Evolutionary conservation across 2,888 invertebrate species (phyloP), one percentile per base, ranked within the genome.

Genomic region (Drosophila falleni): DNA sequence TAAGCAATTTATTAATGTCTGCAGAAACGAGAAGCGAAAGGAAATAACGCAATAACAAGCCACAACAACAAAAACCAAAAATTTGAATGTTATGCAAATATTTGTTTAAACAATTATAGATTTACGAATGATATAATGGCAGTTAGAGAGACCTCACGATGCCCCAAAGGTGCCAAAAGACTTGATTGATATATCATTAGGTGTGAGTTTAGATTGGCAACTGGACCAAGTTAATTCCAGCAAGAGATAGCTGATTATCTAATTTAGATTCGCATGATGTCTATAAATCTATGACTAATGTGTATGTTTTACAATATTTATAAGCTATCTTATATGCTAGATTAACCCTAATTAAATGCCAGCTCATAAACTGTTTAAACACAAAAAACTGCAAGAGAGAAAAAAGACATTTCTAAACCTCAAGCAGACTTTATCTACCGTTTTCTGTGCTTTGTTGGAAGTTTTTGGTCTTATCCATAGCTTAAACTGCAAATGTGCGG

Each of bases 11-110:
- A 73, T 73, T 58, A 62, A 16, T 44, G 72, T 64, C 71, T 39
- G 23, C 29, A 37, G 26, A 44, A 42, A 47, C 31, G 42, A 31
- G 19, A 46, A 46, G 23, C 35, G 49, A 62, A 70, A 56, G 56
- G 35, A 46, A 35, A 74, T 47, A 56, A 49, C 59, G 49, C 19
- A 23, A 23, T 3, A 73, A 67, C 23, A 42, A 44, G 29, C 53
- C 35, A 56, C 11, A 10, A 13, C 13, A 54, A 23, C 23, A 23
- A 23, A 6, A 29, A 6, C 29, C 23, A 23, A 35, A 60, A 37
- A 53, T 47, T 53, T 51, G 47, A 51, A 56, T 63, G 44, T 44
- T 77, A 74, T 79, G 75, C 80, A 58, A 79, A 77, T 77, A 66
- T 79, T 79, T 65, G 42, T 15, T 3, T 51, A 50, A 56, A 66